These are phyloP conservation scores for Pteropus alecto DNA, from an alignment of 2,113 vertebrate species.

Conservation along the genomic window DNA sequence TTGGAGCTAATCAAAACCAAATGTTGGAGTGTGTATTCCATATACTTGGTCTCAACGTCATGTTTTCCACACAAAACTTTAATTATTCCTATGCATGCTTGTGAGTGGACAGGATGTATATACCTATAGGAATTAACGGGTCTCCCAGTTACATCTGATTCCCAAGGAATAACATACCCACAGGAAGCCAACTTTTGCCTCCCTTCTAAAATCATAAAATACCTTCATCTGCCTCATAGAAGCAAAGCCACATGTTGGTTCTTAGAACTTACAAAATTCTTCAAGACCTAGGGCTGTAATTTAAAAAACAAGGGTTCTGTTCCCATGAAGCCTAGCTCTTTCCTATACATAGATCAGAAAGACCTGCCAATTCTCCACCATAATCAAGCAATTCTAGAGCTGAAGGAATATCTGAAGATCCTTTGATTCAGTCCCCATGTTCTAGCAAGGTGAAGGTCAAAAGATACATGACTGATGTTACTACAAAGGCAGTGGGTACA, in stretches of 20 bases:
- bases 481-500: not conserved
- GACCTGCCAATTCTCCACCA: not conserved
- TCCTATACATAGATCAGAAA: not conserved
- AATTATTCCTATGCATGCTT: constrained; percentile 6
- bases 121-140: not conserved
- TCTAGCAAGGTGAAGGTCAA: not conserved
- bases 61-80: constrained; percentile 54
- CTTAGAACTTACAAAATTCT: constrained; percentile 45
- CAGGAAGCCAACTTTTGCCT: constrained; percentile 4
- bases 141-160: not conserved
- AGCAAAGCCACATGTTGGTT: constrained; percentile 16
- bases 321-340: not conserved
- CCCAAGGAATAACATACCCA: constrained; percentile 19
- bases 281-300: not conserved
- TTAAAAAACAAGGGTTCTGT: constrained; percentile 7
- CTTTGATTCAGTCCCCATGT: not conserved
- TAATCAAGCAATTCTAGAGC: not conserved
- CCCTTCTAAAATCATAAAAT: constrained; percentile 44
- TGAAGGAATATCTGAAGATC: not conserved
- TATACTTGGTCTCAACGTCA: constrained; percentile 27
- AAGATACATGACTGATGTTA: not conserved
- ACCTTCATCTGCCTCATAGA: not conserved
- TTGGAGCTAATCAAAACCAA: constrained; percentile 53
- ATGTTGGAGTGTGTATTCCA: constrained; percentile 34
- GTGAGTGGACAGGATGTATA: constrained; percentile 39